Evolutionary conservation across 1,140 invertebrate species (phyloP).

Genomic region (Portunus trituberculatus): DNA sequence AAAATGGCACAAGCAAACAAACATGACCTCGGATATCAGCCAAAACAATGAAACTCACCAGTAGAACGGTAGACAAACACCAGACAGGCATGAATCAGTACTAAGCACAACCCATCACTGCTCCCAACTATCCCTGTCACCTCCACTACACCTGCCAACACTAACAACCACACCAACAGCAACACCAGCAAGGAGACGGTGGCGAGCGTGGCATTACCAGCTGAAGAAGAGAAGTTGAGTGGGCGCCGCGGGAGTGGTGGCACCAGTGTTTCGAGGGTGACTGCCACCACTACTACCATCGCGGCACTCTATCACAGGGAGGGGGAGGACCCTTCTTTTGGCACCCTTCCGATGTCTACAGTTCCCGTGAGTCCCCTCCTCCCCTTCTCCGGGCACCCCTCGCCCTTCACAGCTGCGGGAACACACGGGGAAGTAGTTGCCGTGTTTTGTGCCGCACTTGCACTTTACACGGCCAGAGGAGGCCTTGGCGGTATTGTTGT

Average conservation of each 20-base stretch:
- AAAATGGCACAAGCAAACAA: neutral
- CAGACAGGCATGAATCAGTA: neutral
- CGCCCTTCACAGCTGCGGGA: neutral
- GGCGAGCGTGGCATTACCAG: neutral
- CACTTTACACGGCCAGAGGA: neutral
- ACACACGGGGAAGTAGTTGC: no score
- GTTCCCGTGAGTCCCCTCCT: neutral
- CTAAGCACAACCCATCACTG: neutral
- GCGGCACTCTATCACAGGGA: neutral
- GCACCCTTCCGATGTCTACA: neutral
- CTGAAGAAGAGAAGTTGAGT: neutral
- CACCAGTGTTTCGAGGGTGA: neutral
- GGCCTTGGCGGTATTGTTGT: neutral
- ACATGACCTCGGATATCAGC: neutral
- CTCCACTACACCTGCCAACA: neutral
- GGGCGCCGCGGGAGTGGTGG: neutral
- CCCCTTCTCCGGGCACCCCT: neutral
- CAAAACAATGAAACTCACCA: neutral
- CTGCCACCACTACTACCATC: neutral
- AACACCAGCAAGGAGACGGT: neutral
- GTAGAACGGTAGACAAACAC: neutral
- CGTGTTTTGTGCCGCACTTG: neutral
- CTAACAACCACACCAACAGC: neutral
- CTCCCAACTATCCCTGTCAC: no score
- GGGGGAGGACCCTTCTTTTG: neutral